Base-by-base conservation (phyloP, 2,888 invertebrate species). In the Cylloceria caligata region DNA sequence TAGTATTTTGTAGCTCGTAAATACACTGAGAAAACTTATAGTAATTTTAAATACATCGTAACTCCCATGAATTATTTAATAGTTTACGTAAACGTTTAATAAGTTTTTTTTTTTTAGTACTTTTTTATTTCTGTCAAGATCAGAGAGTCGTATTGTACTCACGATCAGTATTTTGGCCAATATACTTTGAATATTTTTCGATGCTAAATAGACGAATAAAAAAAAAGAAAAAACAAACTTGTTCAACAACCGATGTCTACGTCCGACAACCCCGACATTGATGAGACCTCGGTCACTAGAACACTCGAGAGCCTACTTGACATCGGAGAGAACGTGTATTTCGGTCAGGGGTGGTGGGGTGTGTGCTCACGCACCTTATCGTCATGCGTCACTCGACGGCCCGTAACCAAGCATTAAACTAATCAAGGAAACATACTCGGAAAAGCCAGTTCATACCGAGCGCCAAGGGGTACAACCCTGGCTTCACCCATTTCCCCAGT, bases 401-500 rank as follows among this genome's bases (percentile, higher is more conserved):
- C 34, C 62, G 45, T 42, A 39, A 67, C 75, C 57, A 55, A 80
- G 64, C 81, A 73, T 77, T 77, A 64, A 69, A 73, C 72, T 73
- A 62, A 77, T 77, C 77, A 69, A 68, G 27, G 47, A 76, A 71
- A 67, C 75, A 80, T 71, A 57, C 76, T 60, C 24, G 67, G 49
- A 55, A 75, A 57, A 71, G 57, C n/a, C 30, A 76, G 47, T 62
- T 68, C n/a, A n/a, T 52, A 71, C 16, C 21, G 42, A 39, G 45
- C 52, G 74, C 34, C 30, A 24, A 75, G 19, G 27, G 30, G 16
- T 57, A 57, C 19, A 65, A n/a, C n/a, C n/a, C n/a, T n/a, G n/a
- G 68, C 30, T 45, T 55, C 45, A 55, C 36, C 55, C 36, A 42
- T 34, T 71, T 42, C 36, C 39, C 11, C 45, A 36, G 0, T 7